Base-by-base conservation (phyloP, 1,140 invertebrate genomes). In the Caenorhabditis tropicalis region DNA sequence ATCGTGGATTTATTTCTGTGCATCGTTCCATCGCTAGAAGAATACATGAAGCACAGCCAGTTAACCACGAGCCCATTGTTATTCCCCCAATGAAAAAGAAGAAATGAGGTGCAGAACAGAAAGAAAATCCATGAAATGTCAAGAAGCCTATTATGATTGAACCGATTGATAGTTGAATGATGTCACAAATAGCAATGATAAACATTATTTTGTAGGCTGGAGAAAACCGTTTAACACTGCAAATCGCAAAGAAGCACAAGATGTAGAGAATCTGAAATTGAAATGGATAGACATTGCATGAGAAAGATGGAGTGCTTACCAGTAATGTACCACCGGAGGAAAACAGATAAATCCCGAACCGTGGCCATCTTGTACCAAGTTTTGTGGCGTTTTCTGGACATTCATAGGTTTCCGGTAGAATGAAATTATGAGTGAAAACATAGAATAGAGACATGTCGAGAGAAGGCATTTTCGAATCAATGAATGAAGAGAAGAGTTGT, bases 261-360 rank as follows among this genome's bases (percentile, higher is more conserved):
- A 70, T 21, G 29, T 93, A 98, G 96, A 96, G 94, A 88, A 99
- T 98, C 27, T 43, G 39, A 12, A 43, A 43, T n/a, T n/a, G n/a
- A 12, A 43, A 43, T 5, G 39, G 39, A 43, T 5, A n/a, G n/a
- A n/a, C n/a, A n/a, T n/a, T n/a, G n/a, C n/a, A n/a, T n/a, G n/a
- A n/a, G n/a, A n/a, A n/a, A n/a, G n/a, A n/a, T n/a, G n/a, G n/a
- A n/a, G n/a, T n/a, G n/a, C n/a, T 33, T 33, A 60, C 58, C 19
- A 60, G 1, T 19, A 60, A 33, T 5, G 33, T 2, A 33, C 16
- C 9, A 4, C 58, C 58, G 6, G 58, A 60, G 19, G 33, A 1
- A 10, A 60, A 6, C 10, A 60, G 29, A 60, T 60, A 60, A 12
- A 12, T 24, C 15, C 58, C 58, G 5, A 60, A 60, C 2, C 31